Conservation (phyloP, 2,888 invertebrate genomes). For the Lasioglossum vierecki region DNA sequence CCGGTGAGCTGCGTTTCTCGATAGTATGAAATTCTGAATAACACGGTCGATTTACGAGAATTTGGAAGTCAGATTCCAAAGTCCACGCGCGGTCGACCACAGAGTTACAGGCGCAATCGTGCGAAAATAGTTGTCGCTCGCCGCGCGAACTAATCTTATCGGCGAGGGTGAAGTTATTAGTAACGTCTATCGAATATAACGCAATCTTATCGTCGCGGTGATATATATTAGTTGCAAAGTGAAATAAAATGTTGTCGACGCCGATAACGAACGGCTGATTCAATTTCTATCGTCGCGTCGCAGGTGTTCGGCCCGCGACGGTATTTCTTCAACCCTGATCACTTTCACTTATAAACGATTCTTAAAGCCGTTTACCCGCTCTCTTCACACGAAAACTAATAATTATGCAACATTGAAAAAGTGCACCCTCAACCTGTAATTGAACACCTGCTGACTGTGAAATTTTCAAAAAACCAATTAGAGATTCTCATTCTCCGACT, state of each 20-base stretch:
- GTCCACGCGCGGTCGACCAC: slow-evolving; percentile 4
- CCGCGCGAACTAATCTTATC: slow-evolving; percentile 53
- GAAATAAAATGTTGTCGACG: slow-evolving; percentile 29
- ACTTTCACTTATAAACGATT: not conserved
- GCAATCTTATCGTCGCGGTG: slow-evolving; percentile 47
- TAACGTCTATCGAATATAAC: slow-evolving; percentile 44
- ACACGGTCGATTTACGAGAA: not conserved
- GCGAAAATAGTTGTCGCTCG: slow-evolving; percentile 40
- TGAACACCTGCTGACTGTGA: no score
- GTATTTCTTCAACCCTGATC: not conserved
- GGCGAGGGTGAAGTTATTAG: slow-evolving; percentile 56
- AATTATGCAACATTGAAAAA: not conserved
- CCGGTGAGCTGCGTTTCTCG: not conserved
- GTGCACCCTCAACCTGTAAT: not conserved
- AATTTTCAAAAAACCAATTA: not conserved
- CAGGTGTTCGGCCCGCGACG: slow-evolving; percentile 1
- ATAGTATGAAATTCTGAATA: not conserved
- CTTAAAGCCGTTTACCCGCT: not conserved
- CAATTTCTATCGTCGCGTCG: not conserved
- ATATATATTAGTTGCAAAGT: slow-evolving; percentile 27
- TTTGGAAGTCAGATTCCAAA: not conserved
- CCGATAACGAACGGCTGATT: slow-evolving; percentile 15
- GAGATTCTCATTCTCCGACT: no score
- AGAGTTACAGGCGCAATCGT: slow-evolving; percentile 32
- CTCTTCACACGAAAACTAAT: not conserved